Conservation (phyloP, 2,797 vertebrate species). For the Peromyscus aztecus region DNA sequence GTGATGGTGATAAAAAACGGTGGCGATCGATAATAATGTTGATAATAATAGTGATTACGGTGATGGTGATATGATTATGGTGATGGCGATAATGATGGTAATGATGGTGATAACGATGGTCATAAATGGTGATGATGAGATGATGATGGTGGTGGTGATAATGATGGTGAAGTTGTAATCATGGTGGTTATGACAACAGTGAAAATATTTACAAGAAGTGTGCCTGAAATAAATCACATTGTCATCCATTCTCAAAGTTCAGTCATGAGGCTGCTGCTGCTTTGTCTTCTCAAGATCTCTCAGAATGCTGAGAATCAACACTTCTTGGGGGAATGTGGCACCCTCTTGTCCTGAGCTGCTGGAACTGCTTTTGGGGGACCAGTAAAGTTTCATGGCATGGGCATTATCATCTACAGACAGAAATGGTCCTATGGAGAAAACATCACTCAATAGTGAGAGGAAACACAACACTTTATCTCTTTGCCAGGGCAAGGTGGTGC, state of each 20-base stretch:
- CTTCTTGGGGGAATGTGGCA: neutral
- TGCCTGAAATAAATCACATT: neutral
- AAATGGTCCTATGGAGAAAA: neutral
- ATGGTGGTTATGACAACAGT: neutral
- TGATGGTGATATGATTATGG: neutral
- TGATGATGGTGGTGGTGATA: neutral
- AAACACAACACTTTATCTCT: neutral
- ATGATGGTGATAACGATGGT: neutral
- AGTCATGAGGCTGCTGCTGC: neutral
- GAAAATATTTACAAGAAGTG: neutral
- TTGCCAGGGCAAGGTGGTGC: neutral
- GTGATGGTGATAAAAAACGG: neutral
- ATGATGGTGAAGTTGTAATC: neutral
- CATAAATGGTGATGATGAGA: neutral
- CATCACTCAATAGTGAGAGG: neutral
- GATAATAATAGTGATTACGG: neutral
- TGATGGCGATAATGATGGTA: too few relatives aligned
- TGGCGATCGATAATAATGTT: neutral
- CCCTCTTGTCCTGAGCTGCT: neutral
- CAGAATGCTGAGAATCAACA: neutral
- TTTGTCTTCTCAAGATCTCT: neutral
- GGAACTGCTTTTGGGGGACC: neutral
- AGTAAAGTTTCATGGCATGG: neutral
- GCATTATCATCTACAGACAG: neutral
- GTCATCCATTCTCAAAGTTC: neutral